Percentiles rank a stretch among this genome's conserved stretches.
Evolutionary conservation across 2,888 invertebrate genomes (phyloP).

Genomic region (Helicoverpa assulta): DNA sequence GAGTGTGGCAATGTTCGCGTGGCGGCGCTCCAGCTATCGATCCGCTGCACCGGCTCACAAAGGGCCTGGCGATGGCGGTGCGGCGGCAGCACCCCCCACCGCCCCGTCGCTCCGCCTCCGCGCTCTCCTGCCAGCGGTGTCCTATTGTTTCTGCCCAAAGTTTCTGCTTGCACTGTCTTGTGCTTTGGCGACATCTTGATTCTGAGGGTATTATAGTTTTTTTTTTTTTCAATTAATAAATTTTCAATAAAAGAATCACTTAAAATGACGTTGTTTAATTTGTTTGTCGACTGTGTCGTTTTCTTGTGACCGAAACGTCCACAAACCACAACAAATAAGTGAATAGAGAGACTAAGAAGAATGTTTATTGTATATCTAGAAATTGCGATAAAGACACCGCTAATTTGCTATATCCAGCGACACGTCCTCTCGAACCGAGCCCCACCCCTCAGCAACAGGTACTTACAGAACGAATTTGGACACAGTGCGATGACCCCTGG

Average conservation of each 20-base stretch:
- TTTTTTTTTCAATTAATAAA: no score
- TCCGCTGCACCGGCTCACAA: constrained; percentile 75
- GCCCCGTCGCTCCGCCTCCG: background rate
- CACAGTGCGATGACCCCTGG: constrained; percentile 30
- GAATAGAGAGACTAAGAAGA: no score
- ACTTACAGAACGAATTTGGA: constrained; percentile 25
- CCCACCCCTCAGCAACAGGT: constrained; percentile 42
- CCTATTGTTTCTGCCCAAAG: constrained; percentile 28
- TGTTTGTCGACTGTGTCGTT: no score
- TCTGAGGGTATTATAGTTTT: background rate
- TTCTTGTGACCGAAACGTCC: no score
- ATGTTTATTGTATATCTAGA: background rate
- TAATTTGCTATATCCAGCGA: background rate
- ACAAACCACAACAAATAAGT: no score
- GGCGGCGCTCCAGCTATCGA: constrained; percentile 72
- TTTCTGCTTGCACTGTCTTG: constrained; percentile 28
- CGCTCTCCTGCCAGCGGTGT: constrained; percentile 12
- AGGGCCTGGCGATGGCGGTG: constrained; percentile 59
- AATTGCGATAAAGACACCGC: background rate
- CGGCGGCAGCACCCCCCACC: constrained; percentile 1
- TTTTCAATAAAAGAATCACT: no score
- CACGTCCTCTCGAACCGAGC: background rate
- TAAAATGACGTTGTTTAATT: no score
- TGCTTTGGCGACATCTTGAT: background rate
- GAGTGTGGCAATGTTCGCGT: constrained; percentile 32